Evolutionary conservation across 2,797 vertebrate genomes (phyloP), one percentile per base, ranked within the genome.

Genomic region (Eupleurogrammus muticus): DNA sequence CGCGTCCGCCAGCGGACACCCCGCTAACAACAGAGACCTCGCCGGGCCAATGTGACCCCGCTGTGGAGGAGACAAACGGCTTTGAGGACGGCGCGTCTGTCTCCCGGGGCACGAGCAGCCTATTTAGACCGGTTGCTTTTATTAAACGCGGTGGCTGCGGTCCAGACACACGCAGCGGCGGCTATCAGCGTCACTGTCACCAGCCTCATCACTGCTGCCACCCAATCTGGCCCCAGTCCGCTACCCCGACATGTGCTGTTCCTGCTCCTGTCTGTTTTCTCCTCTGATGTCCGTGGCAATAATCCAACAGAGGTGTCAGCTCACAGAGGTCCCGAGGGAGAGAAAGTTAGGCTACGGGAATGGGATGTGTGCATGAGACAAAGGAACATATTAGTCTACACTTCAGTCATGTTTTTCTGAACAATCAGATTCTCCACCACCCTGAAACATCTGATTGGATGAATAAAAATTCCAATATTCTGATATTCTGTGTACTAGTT

Each of bases 151-250:
- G 35, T 74, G 70, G 74, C 59, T 66, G 49, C 59, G 32, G 54
- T 57, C 75, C 72, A 70, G 51, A 5, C 73, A 42, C 48, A 40
- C 6, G 28, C 28, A 28, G 28, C 28, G 6, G 28, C 28, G 6
- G 28, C 28, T 17, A 73, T 66, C 79, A 84, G 23, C 79, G 69
- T 71, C 64, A 57, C 77, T 73, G 44, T 80, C 79, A 72, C 44
- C 69, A 10, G 57, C 61, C 21, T 53, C 77, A 77, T 60, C 63
- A 57, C 20, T 23, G 23, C 57, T 49, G 46, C 59, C 65, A 61
- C 35, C 60, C 60, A 28, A 14, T 56, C 47, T 62, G 50, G 34
- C 56, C 52, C 3, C 14, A 0, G 3, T 48, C 50, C 47, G 14
- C 44, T 47, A 16, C 19, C 16, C 17, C 17, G n/a, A 36, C 21